These are phyloP conservation scores for Uria aalge DNA, from an alignment of 2,113 vertebrate species.

Conservation along the genomic window DNA sequence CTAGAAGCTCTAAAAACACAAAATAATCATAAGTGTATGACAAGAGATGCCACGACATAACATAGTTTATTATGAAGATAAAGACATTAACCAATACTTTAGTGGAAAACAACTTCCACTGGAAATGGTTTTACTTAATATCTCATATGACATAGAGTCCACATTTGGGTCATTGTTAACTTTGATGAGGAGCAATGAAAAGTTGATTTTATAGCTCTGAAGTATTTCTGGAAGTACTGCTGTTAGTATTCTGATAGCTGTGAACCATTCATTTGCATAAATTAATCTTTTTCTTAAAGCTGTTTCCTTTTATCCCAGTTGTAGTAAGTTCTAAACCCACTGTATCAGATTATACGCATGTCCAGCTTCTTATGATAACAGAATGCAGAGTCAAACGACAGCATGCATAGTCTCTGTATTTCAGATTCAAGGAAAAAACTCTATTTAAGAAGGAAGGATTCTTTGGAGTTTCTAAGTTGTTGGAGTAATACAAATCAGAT, in stretches of 20 bases:
- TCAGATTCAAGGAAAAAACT: neutral
- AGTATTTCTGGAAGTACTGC: neutral
- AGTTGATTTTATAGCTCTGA: neutral
- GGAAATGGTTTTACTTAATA: neutral
- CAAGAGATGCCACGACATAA: neutral
- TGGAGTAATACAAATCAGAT: constrained; percentile 20
- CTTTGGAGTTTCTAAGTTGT: neutral
- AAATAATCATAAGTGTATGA: neutral
- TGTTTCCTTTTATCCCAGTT: neutral
- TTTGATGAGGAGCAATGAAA: neutral
- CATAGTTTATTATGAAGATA: neutral
- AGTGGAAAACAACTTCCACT: neutral
- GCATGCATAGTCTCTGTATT: neutral
- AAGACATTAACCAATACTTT: neutral
- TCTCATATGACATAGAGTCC: neutral
- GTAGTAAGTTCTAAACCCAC: neutral
- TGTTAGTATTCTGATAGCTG: neutral
- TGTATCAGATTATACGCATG: neutral
- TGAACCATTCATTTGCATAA: neutral
- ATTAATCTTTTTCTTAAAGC: neutral
- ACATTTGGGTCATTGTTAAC: neutral
- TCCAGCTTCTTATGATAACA: neutral
- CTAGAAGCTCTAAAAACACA: constrained; percentile 86
- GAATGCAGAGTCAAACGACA: neutral
- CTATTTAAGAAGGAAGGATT: neutral